phyloP scores from a whole-genome alignment of 2,888 invertebrate species.

The Hesperia comma region DNA sequence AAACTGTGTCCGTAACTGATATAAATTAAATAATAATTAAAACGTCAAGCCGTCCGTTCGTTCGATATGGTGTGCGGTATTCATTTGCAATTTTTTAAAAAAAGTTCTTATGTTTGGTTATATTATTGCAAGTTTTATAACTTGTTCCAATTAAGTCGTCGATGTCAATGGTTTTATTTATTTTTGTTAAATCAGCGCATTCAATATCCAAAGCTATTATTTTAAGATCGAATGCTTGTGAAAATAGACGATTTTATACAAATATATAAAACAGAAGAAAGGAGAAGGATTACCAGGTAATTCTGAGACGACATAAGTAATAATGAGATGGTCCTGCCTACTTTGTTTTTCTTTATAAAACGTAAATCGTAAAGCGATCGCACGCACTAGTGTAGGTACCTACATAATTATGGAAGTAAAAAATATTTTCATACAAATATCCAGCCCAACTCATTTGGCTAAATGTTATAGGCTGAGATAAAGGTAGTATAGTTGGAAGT shows the following conservation, averaged over 20 bases:
- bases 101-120: conserved; percentile 37
- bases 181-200: conserved; percentile 3
- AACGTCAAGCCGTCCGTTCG: conserved; percentile 48
- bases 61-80: conserved; percentile 40
- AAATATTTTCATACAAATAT: too few species aligned
- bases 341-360: too few species aligned
- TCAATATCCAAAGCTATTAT: conserved; percentile 4
- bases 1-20: conserved; percentile 35
- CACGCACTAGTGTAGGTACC: too few species aligned
- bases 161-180: conserved; percentile 9
- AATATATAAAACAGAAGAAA: too few species aligned
- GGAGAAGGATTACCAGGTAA: too few species aligned
- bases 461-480: too few species aligned
- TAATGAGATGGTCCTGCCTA: too few species aligned
- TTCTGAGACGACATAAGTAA: too few species aligned
- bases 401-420: too few species aligned
- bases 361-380: too few species aligned
- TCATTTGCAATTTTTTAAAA: conserved; percentile 51
- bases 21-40: conserved; percentile 59
- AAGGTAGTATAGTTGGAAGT: not conserved
- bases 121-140: conserved; percentile 31
- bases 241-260: too few species aligned
- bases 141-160: conserved; percentile 26
- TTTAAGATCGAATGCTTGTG: conserved; percentile 16
- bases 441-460: too few species aligned